Evolutionary conservation across 2,113 vertebrate genomes (phyloP), one percentile per base, ranked within the genome.

Genomic region (Nycticryphes semicollaris): DNA sequence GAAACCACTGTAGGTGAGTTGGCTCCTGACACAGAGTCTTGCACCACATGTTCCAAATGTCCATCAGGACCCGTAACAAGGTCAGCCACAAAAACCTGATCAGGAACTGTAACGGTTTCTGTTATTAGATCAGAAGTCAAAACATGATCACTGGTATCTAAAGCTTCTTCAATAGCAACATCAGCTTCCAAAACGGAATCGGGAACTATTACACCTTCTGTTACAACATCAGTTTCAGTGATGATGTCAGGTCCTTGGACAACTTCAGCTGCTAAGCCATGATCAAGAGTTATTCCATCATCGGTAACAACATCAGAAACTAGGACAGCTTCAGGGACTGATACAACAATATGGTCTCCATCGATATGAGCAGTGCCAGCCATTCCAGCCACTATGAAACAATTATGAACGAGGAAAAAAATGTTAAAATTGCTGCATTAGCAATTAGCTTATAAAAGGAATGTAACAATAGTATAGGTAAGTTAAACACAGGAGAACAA

Each of bases 281-380:
- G 99, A 93, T 99, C 99, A 48, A 99, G 98, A 69, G 99, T 98
- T 93, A 99, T 99, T 70, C 99, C 99, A 60, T 99, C 99, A 17
- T 99, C 99, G 0, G 99, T 99, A 96, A 99, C 99, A 89, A 99
- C 98, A 47, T 99, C 99, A 39, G 99, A 99, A 78, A 99, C 99
- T 86, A 99, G 98, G 78, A 99, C 99, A 30, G 99, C 99, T 96
- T 99, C 99, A 0, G 99, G 99, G 66, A 99, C 99, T 17, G 99
- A 99, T 62, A 99, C 99, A 91, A 99, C 99, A 81, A 99, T 99
- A 97, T 99, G 99, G 84, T 99, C 99, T 74, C 99, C 99, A 57
- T 99, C 99, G 54, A 99, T 99, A 96, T 99, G 99, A 79, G 99
- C 99, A 90, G 99, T 98, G 96, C 99, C 99, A 80, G 99, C 98